Evolutionary conservation across 2,113 vertebrate genomes (phyloP).

Genomic region (Bagarius yarrelli): DNA sequence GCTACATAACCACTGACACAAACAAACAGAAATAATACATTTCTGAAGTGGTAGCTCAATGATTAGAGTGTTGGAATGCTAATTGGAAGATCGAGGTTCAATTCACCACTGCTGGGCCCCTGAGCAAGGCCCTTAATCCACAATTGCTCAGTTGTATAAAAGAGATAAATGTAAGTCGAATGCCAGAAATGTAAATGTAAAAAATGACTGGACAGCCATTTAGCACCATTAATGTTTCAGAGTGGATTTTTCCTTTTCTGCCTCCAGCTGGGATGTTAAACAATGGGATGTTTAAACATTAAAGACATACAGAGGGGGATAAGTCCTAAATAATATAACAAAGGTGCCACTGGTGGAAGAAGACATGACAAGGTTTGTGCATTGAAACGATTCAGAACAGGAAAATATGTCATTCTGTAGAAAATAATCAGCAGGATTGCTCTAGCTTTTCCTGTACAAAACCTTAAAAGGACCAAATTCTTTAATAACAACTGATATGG

Average conservation of each 20-base stretch:
- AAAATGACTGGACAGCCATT: too few species aligned
- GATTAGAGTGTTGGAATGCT: too few species aligned
- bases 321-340: neutral
- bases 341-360: slow-evolving; percentile 15
- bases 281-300: neutral
- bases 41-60: too few species aligned
- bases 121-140: too few species aligned
- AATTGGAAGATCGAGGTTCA: too few species aligned
- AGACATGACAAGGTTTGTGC: slow-evolving; percentile 4
- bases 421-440: slow-evolving; percentile 41
- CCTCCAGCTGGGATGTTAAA: neutral
- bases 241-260: neutral
- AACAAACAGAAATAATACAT: too few species aligned
- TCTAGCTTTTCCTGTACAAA: slow-evolving; percentile 17
- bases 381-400: neutral
- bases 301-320: neutral
- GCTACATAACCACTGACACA: too few species aligned
- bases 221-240: neutral
- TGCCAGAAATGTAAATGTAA: too few species aligned
- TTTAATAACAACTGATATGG: slow-evolving; percentile 11
- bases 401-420: neutral
- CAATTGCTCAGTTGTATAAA: too few species aligned
- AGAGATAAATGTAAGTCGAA: too few species aligned
- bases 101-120: too few species aligned
- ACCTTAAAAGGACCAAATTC: slow-evolving; percentile 11